Base-by-base conservation (phyloP, 2,113 vertebrate species). In the Melospiza melodia region DNA sequence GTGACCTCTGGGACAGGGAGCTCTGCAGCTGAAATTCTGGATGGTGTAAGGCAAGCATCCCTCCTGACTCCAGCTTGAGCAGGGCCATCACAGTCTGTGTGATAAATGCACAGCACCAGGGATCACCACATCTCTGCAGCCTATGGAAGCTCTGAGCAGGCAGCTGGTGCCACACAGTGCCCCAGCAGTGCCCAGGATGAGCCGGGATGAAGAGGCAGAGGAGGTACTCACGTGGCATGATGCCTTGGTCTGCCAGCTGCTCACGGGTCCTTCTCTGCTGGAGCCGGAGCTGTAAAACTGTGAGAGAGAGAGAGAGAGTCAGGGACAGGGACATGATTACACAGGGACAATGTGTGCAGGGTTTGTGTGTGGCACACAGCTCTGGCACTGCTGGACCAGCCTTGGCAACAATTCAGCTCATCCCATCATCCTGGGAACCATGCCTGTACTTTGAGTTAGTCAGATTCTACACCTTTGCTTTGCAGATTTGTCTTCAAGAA, bases 261-360 rank as follows among this genome's bases (percentile, higher is more conserved):
- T 99, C 99, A 95, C 99, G 98, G 90, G 98, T 99, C 98, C 99
- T 98, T 97, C 99, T 99, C 98, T 99, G 99, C 97, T 99, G 99
- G 97, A 99, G 99, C 96, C 99, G 99, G 95, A 99, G 98, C 99
- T 99, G 99, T 94, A 99, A 98, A 98, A 99, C 99, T 99, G 97
- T 97, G 93, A 97, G 83, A 97, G 85, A 96, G 33, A 74, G 83
- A 95, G 33, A 37, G 8, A 76, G 62, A 2, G 80, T 97, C 93
- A 98, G 93, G 67, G 81, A 58, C 51, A 63, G 76, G 41, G 41
- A 76, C 28, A n/a, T 68, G 30, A 55, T 11, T 66, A 52, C 2
- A 11, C 31, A 58, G 33, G 28, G 15, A 44, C 18, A 25, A 25
- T 21, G 19, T 74, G 28, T 15, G 3, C 2, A 4, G 68, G 30